Percentiles rank a stretch among this genome's conserved stretches.
phyloP scores from a whole-genome alignment of 2,888 invertebrate species.

The Sericinus montela region DNA sequence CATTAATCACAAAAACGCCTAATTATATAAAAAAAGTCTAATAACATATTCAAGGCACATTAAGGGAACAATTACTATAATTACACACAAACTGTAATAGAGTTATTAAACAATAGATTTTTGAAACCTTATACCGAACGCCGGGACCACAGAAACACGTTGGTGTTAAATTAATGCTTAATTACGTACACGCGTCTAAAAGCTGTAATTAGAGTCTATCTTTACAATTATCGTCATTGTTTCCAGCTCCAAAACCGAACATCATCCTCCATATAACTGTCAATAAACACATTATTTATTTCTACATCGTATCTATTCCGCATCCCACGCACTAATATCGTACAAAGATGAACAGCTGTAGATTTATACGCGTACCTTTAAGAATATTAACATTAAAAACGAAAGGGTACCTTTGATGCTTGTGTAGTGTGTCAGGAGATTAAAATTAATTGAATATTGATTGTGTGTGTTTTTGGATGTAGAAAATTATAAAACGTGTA shows the following conservation, averaged over 20 bases:
- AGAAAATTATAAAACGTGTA: too few relatives aligned
- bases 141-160: background rate
- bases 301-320: constrained; percentile 2
- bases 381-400: background rate
- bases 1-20: too few relatives aligned
- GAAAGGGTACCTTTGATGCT: too few relatives aligned
- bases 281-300: constrained; percentile 6
- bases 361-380: background rate
- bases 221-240: constrained; percentile 11
- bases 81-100: background rate
- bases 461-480: too few relatives aligned
- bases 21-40: too few relatives aligned
- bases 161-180: constrained; percentile 7
- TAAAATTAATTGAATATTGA: too few relatives aligned
- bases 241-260: constrained; percentile 1
- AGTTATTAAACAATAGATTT: constrained; percentile 3
- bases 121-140: too few relatives aligned
- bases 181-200: constrained; percentile 3
- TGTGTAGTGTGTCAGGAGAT: too few relatives aligned
- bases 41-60: too few relatives aligned
- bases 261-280: background rate
- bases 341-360: background rate
- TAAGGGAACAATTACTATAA: background rate
- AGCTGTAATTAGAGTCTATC: constrained; percentile 1
- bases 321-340: constrained; percentile 7